phyloP scores from a whole-genome alignment of 2,797 vertebrate species.

The Tiaroga cobitis region DNA sequence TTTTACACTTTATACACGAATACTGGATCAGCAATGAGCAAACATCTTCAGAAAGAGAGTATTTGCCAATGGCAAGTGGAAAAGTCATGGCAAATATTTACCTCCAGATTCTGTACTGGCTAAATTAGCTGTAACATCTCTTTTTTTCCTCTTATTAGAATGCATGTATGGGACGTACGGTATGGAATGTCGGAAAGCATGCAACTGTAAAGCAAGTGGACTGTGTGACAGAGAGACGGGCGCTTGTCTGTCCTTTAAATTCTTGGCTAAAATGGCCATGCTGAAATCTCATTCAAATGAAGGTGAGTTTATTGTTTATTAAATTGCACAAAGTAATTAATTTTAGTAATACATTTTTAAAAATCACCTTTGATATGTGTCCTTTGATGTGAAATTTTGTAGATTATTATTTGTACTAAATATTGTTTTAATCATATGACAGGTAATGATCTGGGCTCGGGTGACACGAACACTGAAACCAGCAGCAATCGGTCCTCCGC shows the following conservation, averaged over 20 bases:
- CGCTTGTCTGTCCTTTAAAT: conserved; percentile 88
- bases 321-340: background rate
- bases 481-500: conserved; percentile 70
- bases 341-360: background rate
- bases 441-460: conserved; percentile 89
- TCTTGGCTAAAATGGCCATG: conserved; percentile 86
- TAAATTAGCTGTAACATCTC: background rate
- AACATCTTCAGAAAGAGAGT: background rate
- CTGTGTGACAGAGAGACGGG: conserved; percentile 94
- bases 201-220: conserved; percentile 86
- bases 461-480: conserved; percentile 79
- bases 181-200: conserved; percentile 89
- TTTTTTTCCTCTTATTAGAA: conserved; percentile 74
- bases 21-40: background rate
- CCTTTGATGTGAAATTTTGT: background rate
- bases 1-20: background rate
- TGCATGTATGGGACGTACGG: conserved; percentile 92
- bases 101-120: background rate
- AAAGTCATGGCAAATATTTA: background rate
- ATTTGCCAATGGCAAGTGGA: background rate
- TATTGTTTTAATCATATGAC: conserved; percentile 59
- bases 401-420: background rate
- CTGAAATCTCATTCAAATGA: conserved; percentile 75
- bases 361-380: no score
- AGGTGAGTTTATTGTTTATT: conserved; percentile 75